Base-by-base conservation (phyloP, 2,797 vertebrate genomes). In the Typhlichthys subterraneus region DNA sequence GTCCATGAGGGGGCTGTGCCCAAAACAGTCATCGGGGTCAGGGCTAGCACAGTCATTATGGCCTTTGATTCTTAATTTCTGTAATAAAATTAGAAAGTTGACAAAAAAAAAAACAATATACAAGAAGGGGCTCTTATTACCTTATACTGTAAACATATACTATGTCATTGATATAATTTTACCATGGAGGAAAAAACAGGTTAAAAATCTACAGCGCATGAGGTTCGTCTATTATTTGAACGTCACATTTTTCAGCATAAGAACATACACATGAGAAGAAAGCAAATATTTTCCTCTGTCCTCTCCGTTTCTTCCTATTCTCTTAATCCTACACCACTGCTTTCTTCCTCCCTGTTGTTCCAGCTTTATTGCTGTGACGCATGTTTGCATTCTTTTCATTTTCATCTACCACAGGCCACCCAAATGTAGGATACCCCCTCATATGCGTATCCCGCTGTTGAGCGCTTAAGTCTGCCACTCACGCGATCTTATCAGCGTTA, bases 51-150 rank as follows among this genome's bases (percentile, higher is more conserved):
- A 98, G 94, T 98, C 97, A 97, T 94, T 97, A 95, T 98, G 96
- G 95, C 97, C 97, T 96, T 99, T 98, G 94, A 97, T 98, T 99
- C 96, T 98, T 95, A 99, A 97, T 90, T 98, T 99, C 97, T 98
- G 97, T 96, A 99, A 98, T 94, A 96, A 95, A 99, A 98, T 97
- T 94, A 94, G 94, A 98, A 91, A 99, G 94, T 98, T 97, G 93
- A 96, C 93, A 95, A 91, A 93, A 73, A 91, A 93, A 73, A 85
- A 87, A 85, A 85, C 65, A 81, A 74, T 63, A 83, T 77, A 77
- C 84, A 82, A 70, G 73, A 76, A 57, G 69, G 65, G 55, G 38
- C 53, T 71, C n/a, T 69, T 53, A 65, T 48, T 61, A 29, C 23
- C 77, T 72, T 54, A 82, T 31, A 50, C 78, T 53, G 4, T 79